Percentiles rank a stretch among this genome's conserved stretches.
These are phyloP conservation scores for Eulithis prunata DNA, from an alignment of 2,888 invertebrate genomes.

Conservation along the genomic window DNA sequence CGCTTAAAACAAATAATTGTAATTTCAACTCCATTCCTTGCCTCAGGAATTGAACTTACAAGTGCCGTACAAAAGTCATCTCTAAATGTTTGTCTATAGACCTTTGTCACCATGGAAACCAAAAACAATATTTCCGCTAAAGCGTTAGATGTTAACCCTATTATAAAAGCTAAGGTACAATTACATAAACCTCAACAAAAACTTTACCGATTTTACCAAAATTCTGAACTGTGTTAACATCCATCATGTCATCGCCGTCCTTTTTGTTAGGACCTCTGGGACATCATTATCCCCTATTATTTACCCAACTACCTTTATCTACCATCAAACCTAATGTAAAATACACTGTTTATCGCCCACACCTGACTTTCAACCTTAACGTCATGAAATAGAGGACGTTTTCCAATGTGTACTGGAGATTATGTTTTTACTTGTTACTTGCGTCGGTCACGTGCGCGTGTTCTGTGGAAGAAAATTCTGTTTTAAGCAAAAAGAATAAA, in stretches of 20 bases:
- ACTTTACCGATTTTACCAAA: constrained; percentile 27
- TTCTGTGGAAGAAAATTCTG: constrained; percentile 41
- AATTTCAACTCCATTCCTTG: too few relatives aligned
- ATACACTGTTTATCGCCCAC: constrained; percentile 14
- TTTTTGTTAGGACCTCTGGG: constrained; percentile 44
- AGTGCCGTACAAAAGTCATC: too few relatives aligned
- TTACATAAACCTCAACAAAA: constrained; percentile 3
- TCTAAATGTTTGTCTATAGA: too few relatives aligned
- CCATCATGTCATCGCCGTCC: constrained; percentile 48
- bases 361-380: constrained; percentile 18
- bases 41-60: too few relatives aligned
- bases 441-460: constrained; percentile 41
- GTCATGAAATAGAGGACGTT: not conserved
- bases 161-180: not conserved
- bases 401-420: not conserved
- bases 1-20: too few relatives aligned
- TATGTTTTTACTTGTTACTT: constrained; percentile 21
- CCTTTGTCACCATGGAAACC: too few relatives aligned
- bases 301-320: constrained; percentile 43
- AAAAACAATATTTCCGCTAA: too few relatives aligned
- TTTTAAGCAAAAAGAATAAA: constrained; percentile 31
- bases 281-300: constrained; percentile 47
- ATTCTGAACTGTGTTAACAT: constrained; percentile 30
- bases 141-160: too few relatives aligned
- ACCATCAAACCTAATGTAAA: constrained; percentile 38